phyloP scores from a whole-genome alignment of 2,888 invertebrate species.

The Augochlorella aurata region DNA sequence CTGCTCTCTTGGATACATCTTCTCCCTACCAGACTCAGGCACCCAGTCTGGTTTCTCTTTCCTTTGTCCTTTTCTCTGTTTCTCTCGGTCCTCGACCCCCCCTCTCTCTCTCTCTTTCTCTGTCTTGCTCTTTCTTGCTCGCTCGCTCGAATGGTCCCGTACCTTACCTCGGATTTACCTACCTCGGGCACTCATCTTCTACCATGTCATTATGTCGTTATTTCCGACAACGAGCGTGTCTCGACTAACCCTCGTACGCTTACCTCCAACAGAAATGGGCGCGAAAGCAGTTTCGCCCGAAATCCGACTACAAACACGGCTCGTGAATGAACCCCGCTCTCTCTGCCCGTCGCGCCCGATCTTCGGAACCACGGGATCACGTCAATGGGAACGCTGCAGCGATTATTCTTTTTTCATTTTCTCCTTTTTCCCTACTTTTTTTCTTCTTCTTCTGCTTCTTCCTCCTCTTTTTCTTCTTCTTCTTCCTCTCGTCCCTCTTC shows the following conservation, averaged over 20 bases:
- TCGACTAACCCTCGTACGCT: constrained; percentile 72
- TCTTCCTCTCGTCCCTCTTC: background rate
- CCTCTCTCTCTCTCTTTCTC: too few relatives aligned
- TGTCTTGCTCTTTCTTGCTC: background rate
- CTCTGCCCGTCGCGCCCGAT: constrained; percentile 33
- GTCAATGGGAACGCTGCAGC: constrained; percentile 44
- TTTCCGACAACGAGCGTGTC: constrained; percentile 81
- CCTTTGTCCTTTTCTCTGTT: constrained; percentile 27
- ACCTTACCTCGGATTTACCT: constrained; percentile 76
- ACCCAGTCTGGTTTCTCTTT: constrained; percentile 53
- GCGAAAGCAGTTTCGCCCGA: constrained; percentile 64
- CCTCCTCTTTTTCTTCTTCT: background rate
- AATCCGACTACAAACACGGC: constrained; percentile 65
- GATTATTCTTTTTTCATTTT: constrained; percentile 31
- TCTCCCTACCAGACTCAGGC: constrained; percentile 20
- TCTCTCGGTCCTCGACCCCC: constrained; percentile 24
- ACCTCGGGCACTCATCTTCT: constrained; percentile 78
- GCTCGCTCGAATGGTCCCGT: constrained; percentile 39
- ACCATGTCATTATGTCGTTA: constrained; percentile 81
- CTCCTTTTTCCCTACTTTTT: background rate
- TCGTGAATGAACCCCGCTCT: constrained; percentile 57
- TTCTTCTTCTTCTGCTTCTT: background rate
- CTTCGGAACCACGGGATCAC: constrained; percentile 37
- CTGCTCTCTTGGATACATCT: constrained; percentile 23
- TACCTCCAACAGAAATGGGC: constrained; percentile 64